Evolutionary conservation across 2,113 vertebrate genomes (phyloP), one percentile per base, ranked within the genome.

Genomic region (Calidris pygmaea): DNA sequence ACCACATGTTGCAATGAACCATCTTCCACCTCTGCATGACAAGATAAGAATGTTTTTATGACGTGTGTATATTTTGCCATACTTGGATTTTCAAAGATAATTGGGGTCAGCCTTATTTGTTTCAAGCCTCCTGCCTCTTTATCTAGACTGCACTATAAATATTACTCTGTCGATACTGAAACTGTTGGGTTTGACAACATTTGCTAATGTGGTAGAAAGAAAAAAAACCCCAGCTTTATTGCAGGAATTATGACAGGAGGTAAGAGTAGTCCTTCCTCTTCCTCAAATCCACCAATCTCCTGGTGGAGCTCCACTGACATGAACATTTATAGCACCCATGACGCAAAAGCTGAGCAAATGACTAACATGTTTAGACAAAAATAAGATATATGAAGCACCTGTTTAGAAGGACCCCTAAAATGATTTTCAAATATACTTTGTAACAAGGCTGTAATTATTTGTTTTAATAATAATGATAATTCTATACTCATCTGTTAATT

Each of bases 31-130:
- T 63, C 72, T 70, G 8, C 72, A 75, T 90, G 86, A 71, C 39
- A 68, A 90, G 65, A 92, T 60, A 93, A 85, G 74, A 50, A 75
- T 90, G 37, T 81, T 96, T 92, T 92, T 87, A 72, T 78, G 72
- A 37, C 37, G 18, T 43, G 10, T 71, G 9, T 85, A 30, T 78
- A 60, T 84, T 84, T 95, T 93, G 19, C 29, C 35, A 37, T 65
- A 65, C 20, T 90, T 81, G 43, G n/a, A 65, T 87, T 90, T 90
- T 94, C 58, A 81, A 72, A 93, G 70, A 71, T 90, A 23, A 53
- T 65, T 89, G 1, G 22, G 34, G 53, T 89, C 72, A 72, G 20
- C 4, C 56, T 93, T 75, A 90, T 89, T 85, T 93, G 35, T 65
- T 93, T 88, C 71, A 90, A 71, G 53, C 43, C 24, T 90, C 27